Conservation (phyloP, 2,888 invertebrate genomes). For the Synanthedon vespiformis region DNA sequence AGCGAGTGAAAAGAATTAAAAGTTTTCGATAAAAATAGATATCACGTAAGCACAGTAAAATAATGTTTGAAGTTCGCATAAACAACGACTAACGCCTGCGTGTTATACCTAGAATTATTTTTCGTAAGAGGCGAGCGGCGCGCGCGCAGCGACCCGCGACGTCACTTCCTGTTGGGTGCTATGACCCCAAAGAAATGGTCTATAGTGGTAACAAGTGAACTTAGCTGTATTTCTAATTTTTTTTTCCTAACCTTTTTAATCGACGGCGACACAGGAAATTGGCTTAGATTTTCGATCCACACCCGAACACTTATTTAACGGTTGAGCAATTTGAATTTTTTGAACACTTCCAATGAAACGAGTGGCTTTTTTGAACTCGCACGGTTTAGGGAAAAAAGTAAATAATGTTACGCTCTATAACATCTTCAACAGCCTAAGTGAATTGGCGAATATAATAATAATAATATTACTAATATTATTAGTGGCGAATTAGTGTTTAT, state of each 20-base stretch:
- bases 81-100: slow-evolving; percentile 37
- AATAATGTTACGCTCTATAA: too few relatives aligned
- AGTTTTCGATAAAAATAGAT: too few relatives aligned
- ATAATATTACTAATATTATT: too few relatives aligned
- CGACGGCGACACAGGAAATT: slow-evolving; percentile 58
- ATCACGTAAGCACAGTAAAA: slow-evolving; percentile 15
- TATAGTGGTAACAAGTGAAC: slow-evolving; percentile 33
- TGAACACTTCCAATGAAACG: neutral
- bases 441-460: too few relatives aligned
- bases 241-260: slow-evolving; percentile 47
- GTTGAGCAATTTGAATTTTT: slow-evolving; percentile 17
- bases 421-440: too few relatives aligned
- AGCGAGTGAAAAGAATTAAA: too few relatives aligned
- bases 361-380: too few relatives aligned
- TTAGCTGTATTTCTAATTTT: slow-evolving; percentile 16
- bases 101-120: slow-evolving; percentile 58
- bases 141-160: slow-evolving; percentile 59
- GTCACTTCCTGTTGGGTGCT: slow-evolving; percentile 64
- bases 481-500: too few relatives aligned
- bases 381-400: too few relatives aligned
- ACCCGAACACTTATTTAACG: slow-evolving; percentile 50
- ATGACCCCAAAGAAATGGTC: slow-evolving; percentile 66
- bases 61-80: slow-evolving; percentile 9
- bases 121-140: slow-evolving; percentile 56
- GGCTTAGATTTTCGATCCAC: slow-evolving; percentile 31